Base-by-base conservation (phyloP, 2,797 vertebrate species). In the Onychomys torridus region DNA sequence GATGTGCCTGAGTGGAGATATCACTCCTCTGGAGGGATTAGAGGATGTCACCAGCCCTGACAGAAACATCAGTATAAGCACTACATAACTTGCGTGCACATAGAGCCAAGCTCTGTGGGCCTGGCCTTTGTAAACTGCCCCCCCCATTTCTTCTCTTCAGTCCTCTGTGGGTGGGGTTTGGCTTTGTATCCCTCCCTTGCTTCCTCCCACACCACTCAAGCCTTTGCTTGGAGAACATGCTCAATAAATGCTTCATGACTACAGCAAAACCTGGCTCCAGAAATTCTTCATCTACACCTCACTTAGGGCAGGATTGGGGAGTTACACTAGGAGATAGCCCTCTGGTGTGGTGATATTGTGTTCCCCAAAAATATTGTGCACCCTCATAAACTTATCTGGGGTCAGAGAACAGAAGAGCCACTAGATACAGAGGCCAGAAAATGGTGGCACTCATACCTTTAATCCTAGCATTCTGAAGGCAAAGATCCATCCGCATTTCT, bases 191-290 rank as follows among this genome's bases (percentile, higher is more conserved):
- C 43, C 57, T 77, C 7, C 37, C 57, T n/a, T 3, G 7, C 71
- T 86, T 91, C 40, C 52, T 95, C 79, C 46, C 59, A 67, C 2
- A 2, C 21, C 13, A 52, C 71, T 25, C 29, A n/a, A 57, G 49
- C 21, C 61, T 96, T 75, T 85, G 65, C 46, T 63, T 3, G 32
- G 10, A 94, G 11, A 94, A 71, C 23, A n/a, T 4, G 17, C 49
- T 95, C 91, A 96, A 96, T 97, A 96, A 97, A 96, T 69, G 8
- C 59, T 85, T 4, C 23, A 6, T 16, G 11, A 63, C 9, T 78
- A 71, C 76, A 79, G 43, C 52, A 89, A 96, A 93, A 65, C 11
- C 16, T 77, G 82, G 76, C 19, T 77, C 9, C 57, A 65, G 55
- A 71, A 21, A 9, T 92, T 89, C 49, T 94, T 93, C 5, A 27